Evolutionary conservation across 92 coral and sea anemone species (phyloP).

Genomic region (Pocillopora meandrina): DNA sequence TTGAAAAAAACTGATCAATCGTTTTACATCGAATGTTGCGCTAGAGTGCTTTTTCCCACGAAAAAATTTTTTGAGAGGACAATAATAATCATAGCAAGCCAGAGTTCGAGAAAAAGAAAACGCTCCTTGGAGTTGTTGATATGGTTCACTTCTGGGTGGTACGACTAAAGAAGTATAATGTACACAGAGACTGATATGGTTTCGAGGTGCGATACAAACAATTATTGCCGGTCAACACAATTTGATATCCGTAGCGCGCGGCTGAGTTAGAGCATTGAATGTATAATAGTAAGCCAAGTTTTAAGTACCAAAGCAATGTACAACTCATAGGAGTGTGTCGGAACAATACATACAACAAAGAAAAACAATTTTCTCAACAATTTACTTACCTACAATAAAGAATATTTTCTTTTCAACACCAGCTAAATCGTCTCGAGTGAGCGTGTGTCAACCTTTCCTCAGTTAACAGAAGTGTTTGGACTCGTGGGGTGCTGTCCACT

Average conservation of each 20-base stretch:
- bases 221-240: neutral
- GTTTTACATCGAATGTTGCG: conserved; percentile 6
- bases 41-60: conserved; percentile 45
- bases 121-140: too few relatives aligned
- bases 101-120: neutral
- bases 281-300: neutral
- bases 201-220: conserved; percentile 32
- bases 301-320: neutral
- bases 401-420: conserved; percentile 60
- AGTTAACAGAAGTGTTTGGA: conserved; percentile 29
- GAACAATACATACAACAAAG: conserved; percentile 19
- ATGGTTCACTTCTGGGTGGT: neutral
- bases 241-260: conserved; percentile 3
- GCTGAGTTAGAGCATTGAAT: neutral
- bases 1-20: conserved; percentile 23
- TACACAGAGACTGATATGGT: conserved; percentile 20
- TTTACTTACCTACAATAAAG: conserved; percentile 33
- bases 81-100: neutral
- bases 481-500: conserved; percentile 1
- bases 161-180: neutral
- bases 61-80: neutral
- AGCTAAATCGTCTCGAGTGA: conserved; percentile 69
- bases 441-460: conserved; percentile 16
- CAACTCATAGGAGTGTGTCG: conserved; percentile 10
- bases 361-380: conserved; percentile 25